phyloP scores from a whole-genome alignment of 2,888 invertebrate species.

The Leptarthrus brevirostris region DNA sequence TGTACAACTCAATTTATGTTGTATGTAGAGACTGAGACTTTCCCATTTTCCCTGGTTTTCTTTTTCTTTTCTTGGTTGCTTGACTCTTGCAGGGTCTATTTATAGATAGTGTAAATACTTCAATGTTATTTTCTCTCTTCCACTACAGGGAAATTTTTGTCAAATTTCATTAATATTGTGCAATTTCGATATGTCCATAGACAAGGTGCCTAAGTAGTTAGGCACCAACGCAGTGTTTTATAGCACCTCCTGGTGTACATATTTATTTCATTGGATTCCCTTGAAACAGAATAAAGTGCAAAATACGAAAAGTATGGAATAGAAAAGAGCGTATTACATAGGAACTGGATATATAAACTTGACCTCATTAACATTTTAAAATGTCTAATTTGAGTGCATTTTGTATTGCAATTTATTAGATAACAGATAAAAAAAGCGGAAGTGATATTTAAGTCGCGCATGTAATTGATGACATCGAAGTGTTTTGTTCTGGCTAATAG shows the following conservation, averaged over 20 bases:
- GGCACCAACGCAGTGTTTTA: slow-evolving; percentile 33
- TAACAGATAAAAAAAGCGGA: slow-evolving; percentile 33
- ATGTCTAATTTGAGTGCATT: not conserved
- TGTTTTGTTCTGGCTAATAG: not conserved
- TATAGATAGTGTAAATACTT: slow-evolving; percentile 24
- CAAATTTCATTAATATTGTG: slow-evolving; percentile 21
- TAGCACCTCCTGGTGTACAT: slow-evolving; percentile 6
- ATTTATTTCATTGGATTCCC: not conserved
- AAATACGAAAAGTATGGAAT: not conserved
- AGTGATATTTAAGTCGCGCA: not conserved
- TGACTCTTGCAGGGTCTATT: slow-evolving; percentile 13
- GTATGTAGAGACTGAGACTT: slow-evolving; percentile 13
- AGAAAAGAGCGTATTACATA: not conserved
- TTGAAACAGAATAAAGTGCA: slow-evolving; percentile 2
- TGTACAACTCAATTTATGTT: not conserved
- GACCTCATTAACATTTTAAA: slow-evolving; percentile 15
- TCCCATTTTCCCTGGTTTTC: slow-evolving; percentile 32
- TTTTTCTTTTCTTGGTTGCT: slow-evolving; percentile 2
- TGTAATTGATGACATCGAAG: slow-evolving; percentile 17
- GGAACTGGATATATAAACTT: slow-evolving; percentile 32
- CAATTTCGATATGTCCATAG: not conserved
- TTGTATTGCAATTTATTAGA: not conserved
- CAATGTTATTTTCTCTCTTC: slow-evolving; percentile 7
- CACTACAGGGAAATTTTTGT: slow-evolving; percentile 13
- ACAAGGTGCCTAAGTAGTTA: slow-evolving; percentile 5